Evolutionary conservation across 1,140 invertebrate species (phyloP), one percentile per base, ranked within the genome.

Genomic region (Heliothis subflexa): DNA sequence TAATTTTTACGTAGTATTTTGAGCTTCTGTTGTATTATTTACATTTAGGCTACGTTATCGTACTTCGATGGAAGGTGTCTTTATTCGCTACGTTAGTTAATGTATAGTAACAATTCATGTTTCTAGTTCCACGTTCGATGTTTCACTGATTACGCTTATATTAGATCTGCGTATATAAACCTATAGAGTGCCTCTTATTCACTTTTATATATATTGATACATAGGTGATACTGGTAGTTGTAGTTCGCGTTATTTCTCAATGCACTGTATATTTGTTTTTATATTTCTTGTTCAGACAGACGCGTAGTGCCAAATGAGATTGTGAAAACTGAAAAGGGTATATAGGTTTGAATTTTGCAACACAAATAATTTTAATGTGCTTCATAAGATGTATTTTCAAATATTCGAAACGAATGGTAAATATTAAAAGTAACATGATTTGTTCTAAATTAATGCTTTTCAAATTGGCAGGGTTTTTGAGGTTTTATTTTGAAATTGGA

Each of bases 181-280:
- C 92, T 95, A 93, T 95, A 94, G 90, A 95, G 94, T 95, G 94
- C 94, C 94, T 95, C 91, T 94, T 94, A 89, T 93, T 94, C 93
- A 94, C 92, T 93, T 93, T 95, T 94, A 93, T 95, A 93, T 93
- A 91, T 93, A 91, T 91, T 93, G 89, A 91, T 92, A 93, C 89
- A 85, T 92, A 93, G 91, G 85, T 86, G 82, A 89, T 89, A 91
- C 81, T 88, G 64, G 89, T 94, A 93, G 93, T 70, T 87, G 89
- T 93, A 93, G 91, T 82, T 85, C 82, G 86, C 83, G 84, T 88
- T 88, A 85, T 85, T 87, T 91, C 86, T 86, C 84, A 83, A 89
- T 89, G 89, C 91, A 92, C 90, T 82, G 28, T 86, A 87, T 87
- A 72, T 82, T 81, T 81, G 55, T 78, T 89, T 88, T 81, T 75